Conservation (phyloP, 2,113 vertebrate genomes). For the Ammodytes marinus region DNA sequence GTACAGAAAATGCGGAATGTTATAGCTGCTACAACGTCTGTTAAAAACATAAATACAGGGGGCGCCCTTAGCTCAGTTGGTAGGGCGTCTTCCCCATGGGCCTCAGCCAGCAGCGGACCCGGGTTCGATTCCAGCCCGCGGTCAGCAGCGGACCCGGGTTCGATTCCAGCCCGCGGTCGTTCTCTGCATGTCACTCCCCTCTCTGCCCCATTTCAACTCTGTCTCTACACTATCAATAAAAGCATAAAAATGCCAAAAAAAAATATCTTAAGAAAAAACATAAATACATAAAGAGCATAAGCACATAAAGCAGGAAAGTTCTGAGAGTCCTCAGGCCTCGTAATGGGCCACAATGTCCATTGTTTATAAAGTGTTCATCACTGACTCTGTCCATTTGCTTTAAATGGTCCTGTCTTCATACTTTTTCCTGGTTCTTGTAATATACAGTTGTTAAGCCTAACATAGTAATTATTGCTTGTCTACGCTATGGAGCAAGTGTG, state of each 20-base stretch:
- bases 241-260: no score
- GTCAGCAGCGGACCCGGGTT: no score
- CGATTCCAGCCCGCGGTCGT: no score
- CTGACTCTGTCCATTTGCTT: conserved; percentile 5
- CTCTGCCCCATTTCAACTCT: no score
- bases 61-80: no score
- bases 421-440: conserved; percentile 26
- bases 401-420: neutral
- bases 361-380: conserved; percentile 30
- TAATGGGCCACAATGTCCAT: conserved; percentile 27
- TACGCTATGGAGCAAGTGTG: conserved; percentile 80
- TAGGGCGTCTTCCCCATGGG: no score
- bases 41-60: conserved; percentile 54
- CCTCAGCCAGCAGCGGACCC: no score
- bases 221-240: no score
- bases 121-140: no score
- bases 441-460: conserved; percentile 53
- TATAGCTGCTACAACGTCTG: conserved; percentile 70
- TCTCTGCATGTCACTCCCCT: no score
- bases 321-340: neutral
- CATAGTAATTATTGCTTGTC: conserved; percentile 79
- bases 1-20: conserved; percentile 34
- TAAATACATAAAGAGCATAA: conserved; percentile 52
- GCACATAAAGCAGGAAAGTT: conserved; percentile 53
- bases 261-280: conserved; percentile 25